Percentiles rank a stretch among this genome's conserved stretches.
phyloP scores from a whole-genome alignment of 1,140 invertebrate species.

The Cyclargus thomasi region DNA sequence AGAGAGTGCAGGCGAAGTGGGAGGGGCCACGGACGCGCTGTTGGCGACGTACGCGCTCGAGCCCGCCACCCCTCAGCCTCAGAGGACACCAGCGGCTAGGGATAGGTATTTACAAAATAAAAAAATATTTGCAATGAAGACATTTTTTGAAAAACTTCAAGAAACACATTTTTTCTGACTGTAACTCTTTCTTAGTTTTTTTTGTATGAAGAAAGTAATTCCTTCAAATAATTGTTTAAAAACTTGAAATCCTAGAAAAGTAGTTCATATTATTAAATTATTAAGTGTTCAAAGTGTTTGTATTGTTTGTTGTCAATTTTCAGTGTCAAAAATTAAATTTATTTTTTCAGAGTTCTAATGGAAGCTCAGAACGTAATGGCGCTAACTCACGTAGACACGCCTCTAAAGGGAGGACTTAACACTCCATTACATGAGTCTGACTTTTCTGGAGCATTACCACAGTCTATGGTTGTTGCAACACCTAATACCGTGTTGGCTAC shows the following conservation, averaged over 20 bases:
- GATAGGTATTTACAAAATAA: neutral
- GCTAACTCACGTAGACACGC: slow-evolving; percentile 96
- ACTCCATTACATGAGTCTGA: slow-evolving; percentile 93
- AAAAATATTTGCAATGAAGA: too few relatives aligned
- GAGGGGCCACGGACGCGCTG: slow-evolving; percentile 86
- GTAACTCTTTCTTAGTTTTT: too few relatives aligned
- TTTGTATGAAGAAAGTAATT: too few relatives aligned
- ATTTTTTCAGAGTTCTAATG: slow-evolving; percentile 80
- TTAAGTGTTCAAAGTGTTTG: too few relatives aligned
- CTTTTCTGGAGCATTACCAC: slow-evolving; percentile 89
- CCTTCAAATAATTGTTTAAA: too few relatives aligned
- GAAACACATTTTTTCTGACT: too few relatives aligned
- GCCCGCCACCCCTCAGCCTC: slow-evolving; percentile 85
- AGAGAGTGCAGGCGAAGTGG: slow-evolving; percentile 91
- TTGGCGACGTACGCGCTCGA: slow-evolving; percentile 94
- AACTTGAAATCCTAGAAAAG: too few relatives aligned
- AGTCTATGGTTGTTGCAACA: slow-evolving; percentile 84
- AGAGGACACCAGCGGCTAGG: slow-evolving; percentile 84
- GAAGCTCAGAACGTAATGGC: slow-evolving; percentile 99
- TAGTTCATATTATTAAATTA: too few relatives aligned
- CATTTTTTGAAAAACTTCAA: too few relatives aligned
- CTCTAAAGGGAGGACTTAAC: slow-evolving; percentile 96
- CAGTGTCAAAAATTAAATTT: neutral
- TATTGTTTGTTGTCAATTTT: too few relatives aligned
- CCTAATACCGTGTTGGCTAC: slow-evolving; percentile 97